Percentiles rank a stretch among this genome's conserved stretches.
Evolutionary conservation across 2,888 invertebrate species (phyloP).

Genomic region (Stenchaetothrips biformis): DNA sequence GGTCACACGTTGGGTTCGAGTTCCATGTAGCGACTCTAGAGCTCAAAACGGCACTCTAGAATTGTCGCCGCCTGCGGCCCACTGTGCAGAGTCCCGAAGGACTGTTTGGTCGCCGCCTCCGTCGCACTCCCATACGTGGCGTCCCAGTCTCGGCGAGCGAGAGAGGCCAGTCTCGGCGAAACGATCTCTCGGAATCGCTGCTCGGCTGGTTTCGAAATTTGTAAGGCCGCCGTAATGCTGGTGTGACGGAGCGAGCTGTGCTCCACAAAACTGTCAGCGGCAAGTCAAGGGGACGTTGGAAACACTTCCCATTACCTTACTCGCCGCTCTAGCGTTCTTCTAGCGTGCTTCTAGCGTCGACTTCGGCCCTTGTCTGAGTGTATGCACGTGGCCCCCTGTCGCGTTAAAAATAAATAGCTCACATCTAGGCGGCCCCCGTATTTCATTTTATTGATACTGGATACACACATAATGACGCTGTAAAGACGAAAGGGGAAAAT

Average conservation of each 20-base stretch:
- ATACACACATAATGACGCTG: background rate
- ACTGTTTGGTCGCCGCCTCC: too few relatives aligned
- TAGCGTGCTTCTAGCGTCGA: background rate
- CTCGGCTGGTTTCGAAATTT: too few relatives aligned
- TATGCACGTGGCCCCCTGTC: background rate
- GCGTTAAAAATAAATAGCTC: conserved; percentile 16
- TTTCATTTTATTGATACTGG: conserved; percentile 24
- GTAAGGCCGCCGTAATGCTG: too few relatives aligned
- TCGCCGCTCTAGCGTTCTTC: background rate
- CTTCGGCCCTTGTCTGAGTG: background rate
- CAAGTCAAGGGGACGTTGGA: background rate
- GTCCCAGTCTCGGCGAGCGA: too few relatives aligned
- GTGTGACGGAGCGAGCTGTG: background rate
- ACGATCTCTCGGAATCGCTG: too few relatives aligned
- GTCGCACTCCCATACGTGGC: too few relatives aligned
- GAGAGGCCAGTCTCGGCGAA: too few relatives aligned
- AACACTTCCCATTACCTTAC: background rate
- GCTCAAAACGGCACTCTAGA: too few relatives aligned
- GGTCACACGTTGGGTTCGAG: too few relatives aligned
- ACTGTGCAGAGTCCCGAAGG: too few relatives aligned
- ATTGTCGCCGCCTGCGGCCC: too few relatives aligned
- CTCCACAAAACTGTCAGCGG: background rate
- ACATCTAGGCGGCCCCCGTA: background rate
- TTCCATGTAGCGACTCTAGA: too few relatives aligned
- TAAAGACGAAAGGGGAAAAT: conserved; percentile 2